Evolutionary conservation across 2,888 invertebrate species (phyloP).

Genomic region (Dicycla oo): DNA sequence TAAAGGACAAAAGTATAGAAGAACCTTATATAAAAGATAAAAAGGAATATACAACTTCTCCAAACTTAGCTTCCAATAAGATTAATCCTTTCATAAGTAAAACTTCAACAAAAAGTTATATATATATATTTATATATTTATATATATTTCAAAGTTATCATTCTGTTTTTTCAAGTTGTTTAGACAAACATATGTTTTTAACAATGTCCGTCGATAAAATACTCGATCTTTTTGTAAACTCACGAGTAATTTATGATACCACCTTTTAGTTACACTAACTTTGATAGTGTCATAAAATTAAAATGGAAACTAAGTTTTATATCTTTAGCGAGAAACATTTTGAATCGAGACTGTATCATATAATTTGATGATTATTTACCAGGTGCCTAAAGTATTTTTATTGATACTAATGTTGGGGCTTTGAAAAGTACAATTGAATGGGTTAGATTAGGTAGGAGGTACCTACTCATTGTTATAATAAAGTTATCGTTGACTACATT

Average conservation of each 20-base stretch:
- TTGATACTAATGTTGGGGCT: constrained; percentile 39
- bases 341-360: constrained; percentile 55
- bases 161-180: constrained; percentile 36
- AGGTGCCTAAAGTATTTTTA: constrained; percentile 62
- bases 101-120: too few relatives aligned
- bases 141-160: constrained; percentile 14
- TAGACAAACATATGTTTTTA: constrained; percentile 51
- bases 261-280: constrained; percentile 62
- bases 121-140: too few relatives aligned
- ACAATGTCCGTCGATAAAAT: constrained; percentile 61
- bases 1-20: too few relatives aligned
- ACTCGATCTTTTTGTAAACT: constrained; percentile 57
- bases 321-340: constrained; percentile 63
- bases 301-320: constrained; percentile 68
- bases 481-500: background rate
- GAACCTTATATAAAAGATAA: too few relatives aligned
- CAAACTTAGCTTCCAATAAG: too few relatives aligned
- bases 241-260: constrained; percentile 60
- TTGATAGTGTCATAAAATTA: constrained; percentile 69
- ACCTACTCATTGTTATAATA: background rate
- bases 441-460: background rate
- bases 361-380: constrained; percentile 64
- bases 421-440: constrained; percentile 17
- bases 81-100: too few relatives aligned
- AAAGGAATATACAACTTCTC: too few relatives aligned